These are phyloP conservation scores for Microtus pennsylvanicus DNA, from an alignment of 2,113 vertebrate genomes.

Conservation along the genomic window DNA sequence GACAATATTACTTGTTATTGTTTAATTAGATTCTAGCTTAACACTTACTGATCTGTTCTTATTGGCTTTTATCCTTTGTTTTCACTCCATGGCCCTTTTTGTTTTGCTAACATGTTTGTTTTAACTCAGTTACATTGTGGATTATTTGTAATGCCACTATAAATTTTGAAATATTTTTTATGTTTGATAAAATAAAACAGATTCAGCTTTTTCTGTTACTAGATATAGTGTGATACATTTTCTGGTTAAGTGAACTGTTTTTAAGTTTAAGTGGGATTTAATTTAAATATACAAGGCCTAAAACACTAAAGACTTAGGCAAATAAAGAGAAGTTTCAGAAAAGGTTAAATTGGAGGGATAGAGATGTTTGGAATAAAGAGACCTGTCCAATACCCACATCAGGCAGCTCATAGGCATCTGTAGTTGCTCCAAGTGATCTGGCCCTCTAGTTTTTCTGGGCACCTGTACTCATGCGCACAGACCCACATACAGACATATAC, in stretches of 20 bases:
- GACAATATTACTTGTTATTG: background rate
- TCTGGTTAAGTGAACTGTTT: background rate
- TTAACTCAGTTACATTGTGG: too few species aligned
- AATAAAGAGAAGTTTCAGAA: background rate
- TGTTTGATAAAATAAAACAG: background rate
- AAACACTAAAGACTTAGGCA: background rate
- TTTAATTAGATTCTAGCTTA: background rate
- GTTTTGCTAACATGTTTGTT: background rate
- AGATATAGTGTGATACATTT: background rate
- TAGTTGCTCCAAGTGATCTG: background rate
- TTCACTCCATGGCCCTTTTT: background rate
- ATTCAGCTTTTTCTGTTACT: background rate
- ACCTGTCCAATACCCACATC: background rate
- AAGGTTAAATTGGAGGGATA: background rate
- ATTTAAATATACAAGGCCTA: background rate
- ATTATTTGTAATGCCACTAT: too few species aligned
- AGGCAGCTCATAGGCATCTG: background rate
- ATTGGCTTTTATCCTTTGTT: background rate
- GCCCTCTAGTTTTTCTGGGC: background rate
- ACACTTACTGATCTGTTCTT: background rate
- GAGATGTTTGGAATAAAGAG: background rate
- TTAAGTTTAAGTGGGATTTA: background rate
- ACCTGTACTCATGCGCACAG: background rate
- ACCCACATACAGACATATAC: background rate
- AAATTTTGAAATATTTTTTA: background rate